Evolutionary conservation across 2,888 invertebrate species (phyloP).

Genomic region (Liposcelis brunnea): DNA sequence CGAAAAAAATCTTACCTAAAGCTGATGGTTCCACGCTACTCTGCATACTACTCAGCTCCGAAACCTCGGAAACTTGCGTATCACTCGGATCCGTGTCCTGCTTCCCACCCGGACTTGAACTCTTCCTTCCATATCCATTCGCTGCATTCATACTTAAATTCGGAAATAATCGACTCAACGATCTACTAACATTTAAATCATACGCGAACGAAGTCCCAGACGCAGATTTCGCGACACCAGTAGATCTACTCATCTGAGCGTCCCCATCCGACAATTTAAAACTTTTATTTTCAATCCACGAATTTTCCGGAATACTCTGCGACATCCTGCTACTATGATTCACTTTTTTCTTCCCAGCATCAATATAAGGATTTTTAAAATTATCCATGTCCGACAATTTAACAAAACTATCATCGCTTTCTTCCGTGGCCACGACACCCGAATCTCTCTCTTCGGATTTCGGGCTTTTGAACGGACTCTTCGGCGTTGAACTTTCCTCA

Average conservation of each 20-base stretch:
- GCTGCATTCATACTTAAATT: constrained; percentile 29
- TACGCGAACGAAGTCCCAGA: constrained; percentile 5
- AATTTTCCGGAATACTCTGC: constrained; percentile 48
- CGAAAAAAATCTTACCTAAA: constrained; percentile 26
- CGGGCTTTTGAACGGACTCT: constrained; percentile 8
- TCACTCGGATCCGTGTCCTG: constrained; percentile 18
- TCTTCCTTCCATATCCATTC: not conserved
- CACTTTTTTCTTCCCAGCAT: constrained; percentile 9
- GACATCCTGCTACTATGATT: constrained; percentile 34
- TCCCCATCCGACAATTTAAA: constrained; percentile 26
- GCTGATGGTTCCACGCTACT: constrained; percentile 33
- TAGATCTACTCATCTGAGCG: constrained; percentile 12
- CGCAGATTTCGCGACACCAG: constrained; percentile 9
- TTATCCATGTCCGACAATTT: constrained; percentile 66
- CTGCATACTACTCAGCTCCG: constrained; percentile 32
- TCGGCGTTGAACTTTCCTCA: not conserved
- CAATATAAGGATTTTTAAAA: constrained; percentile 13
- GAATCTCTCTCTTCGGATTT: constrained; percentile 13
- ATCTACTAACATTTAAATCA: constrained; percentile 17
- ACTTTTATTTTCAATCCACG: constrained; percentile 43
- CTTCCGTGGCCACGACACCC: constrained; percentile 24
- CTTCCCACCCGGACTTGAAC: constrained; percentile 6
- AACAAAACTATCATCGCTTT: constrained; percentile 35
- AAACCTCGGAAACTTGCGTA: constrained; percentile 25
- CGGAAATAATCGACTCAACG: constrained; percentile 41